Evolutionary conservation across 2,113 vertebrate genomes (phyloP).

Genomic region (human (Homo sapiens)): DNA sequence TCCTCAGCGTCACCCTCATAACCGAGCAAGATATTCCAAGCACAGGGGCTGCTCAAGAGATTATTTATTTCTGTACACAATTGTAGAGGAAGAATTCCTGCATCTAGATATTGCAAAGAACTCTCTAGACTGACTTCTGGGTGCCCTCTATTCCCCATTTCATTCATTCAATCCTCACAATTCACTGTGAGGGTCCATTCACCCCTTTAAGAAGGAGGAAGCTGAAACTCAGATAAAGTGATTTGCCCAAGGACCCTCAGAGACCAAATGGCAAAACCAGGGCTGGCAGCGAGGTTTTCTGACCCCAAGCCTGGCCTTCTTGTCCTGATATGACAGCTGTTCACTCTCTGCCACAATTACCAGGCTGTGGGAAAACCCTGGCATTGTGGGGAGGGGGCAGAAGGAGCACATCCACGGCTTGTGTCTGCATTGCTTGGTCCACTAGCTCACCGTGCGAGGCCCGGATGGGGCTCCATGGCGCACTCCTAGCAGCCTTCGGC

Average conservation of each 20-base stretch:
- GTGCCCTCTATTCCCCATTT: fast-evolving
- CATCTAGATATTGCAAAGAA: neutral
- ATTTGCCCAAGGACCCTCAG: neutral
- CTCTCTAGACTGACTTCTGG: neutral
- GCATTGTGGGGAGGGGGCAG: neutral
- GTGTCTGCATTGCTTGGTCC: neutral
- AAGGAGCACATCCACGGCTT: neutral
- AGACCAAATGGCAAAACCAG: neutral
- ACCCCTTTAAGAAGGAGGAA: neutral
- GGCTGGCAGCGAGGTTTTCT: neutral
- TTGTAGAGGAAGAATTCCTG: neutral
- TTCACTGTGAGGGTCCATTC: neutral
- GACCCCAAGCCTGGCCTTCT: neutral
- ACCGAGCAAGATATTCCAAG: neutral
- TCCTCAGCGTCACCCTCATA: neutral
- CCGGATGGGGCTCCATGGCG: neutral
- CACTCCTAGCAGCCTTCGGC: neutral
- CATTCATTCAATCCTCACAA: neutral
- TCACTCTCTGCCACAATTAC: neutral
- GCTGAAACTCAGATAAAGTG: neutral
- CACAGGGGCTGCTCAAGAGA: neutral
- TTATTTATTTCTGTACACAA: neutral
- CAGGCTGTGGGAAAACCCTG: constrained; percentile 37
- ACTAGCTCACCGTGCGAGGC: fast-evolving
- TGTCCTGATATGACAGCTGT: constrained; percentile 43